phyloP scores from a whole-genome alignment of 1,140 invertebrate species.

The Chrysoperla carnea region DNA sequence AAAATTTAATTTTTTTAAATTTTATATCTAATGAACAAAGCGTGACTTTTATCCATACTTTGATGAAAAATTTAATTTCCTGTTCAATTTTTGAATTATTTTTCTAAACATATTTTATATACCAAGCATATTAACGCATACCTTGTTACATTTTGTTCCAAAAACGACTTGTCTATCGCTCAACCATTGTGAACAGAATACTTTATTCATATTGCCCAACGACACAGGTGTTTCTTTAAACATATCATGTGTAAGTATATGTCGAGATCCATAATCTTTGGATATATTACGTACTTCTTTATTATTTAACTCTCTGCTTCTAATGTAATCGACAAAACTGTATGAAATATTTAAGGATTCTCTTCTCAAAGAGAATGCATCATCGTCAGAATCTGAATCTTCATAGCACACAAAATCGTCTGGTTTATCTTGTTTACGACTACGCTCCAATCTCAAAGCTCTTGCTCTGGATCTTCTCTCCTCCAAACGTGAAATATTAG shows the following conservation, averaged over 20 bases:
- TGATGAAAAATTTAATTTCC: too few species aligned
- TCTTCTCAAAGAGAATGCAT: constrained; percentile 46
- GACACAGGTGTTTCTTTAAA: constrained; percentile 67
- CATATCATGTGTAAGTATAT: constrained; percentile 76
- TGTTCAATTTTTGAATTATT: too few species aligned
- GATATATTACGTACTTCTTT: constrained; percentile 52
- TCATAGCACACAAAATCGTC: constrained; percentile 80
- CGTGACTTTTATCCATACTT: too few species aligned
- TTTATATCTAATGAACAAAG: too few species aligned
- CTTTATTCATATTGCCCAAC: constrained; percentile 82
- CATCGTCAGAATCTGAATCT: constrained; percentile 68
- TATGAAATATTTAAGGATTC: constrained; percentile 60
- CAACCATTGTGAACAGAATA: constrained; percentile 92
- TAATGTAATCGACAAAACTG: constrained; percentile 71
- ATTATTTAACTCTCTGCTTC: constrained; percentile 48
- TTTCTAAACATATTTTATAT: too few species aligned
- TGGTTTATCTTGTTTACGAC: constrained; percentile 63
- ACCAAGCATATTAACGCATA: constrained; percentile 16
- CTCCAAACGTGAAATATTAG: constrained; percentile 45
- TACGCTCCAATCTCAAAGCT: constrained; percentile 43
- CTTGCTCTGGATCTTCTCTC: constrained; percentile 48
- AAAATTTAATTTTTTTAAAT: too few species aligned
- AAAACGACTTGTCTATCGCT: constrained; percentile 88
- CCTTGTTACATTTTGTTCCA: constrained; percentile 93
- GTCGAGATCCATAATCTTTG: constrained; percentile 60